Percentiles rank a stretch among this genome's conserved stretches.
phyloP scores from a whole-genome alignment of 2,797 vertebrate genomes.

The Gobionotothen gibberifrons region DNA sequence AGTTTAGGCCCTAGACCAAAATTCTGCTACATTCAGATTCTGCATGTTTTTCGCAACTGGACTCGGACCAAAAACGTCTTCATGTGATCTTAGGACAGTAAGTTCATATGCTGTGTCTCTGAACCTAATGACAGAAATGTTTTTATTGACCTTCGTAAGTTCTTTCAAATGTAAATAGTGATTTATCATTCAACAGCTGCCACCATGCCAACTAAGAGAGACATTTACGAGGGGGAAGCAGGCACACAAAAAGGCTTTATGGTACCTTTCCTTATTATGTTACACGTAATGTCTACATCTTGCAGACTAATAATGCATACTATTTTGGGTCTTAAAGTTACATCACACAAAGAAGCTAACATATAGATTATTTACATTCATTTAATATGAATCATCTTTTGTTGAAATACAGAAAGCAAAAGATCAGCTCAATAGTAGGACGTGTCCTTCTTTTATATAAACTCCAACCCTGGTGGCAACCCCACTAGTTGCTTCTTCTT shows the following conservation, averaged over 20 bases:
- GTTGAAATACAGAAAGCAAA: constrained; percentile 1
- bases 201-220: not conserved
- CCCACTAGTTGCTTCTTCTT: constrained; percentile 54
- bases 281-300: too few relatives aligned
- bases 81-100: not conserved
- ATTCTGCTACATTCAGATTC: too few relatives aligned
- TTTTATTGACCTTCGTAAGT: not conserved
- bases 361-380: not conserved
- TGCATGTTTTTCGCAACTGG: too few relatives aligned
- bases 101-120: not conserved
- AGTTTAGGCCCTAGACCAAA: not conserved
- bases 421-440: not conserved
- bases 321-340: not conserved
- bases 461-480: constrained; percentile 63
- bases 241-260: not conserved
- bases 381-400: not conserved
- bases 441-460: constrained; percentile 45
- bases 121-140: not conserved
- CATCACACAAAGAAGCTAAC: not conserved
- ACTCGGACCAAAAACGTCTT: too few relatives aligned
- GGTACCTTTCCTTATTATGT: too few relatives aligned
- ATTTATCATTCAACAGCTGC: not conserved
- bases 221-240: not conserved
- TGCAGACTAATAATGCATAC: not conserved
- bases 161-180: not conserved